Base-by-base conservation (phyloP, 2,888 invertebrate genomes). In the Spodoptera exigua region DNA sequence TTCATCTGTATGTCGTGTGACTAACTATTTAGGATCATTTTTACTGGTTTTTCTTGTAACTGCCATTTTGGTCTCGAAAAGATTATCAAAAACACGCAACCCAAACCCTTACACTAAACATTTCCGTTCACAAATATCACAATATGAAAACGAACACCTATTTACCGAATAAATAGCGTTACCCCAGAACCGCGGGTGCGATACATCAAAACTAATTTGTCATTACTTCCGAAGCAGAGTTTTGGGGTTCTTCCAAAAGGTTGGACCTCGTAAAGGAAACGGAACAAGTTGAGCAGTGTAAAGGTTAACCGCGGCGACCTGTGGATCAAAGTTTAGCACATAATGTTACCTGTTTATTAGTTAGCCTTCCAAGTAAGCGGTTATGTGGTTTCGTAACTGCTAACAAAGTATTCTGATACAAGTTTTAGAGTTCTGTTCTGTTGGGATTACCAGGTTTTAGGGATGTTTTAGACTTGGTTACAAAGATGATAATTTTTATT, bases 121-220 rank as follows among this genome's bases (percentile, higher is more conserved):
- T 34, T 57, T 21, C 9, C 27, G 27, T 27, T 27, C 16, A 16
- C 18, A 3, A 36, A 34, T 11, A n/a, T 12, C 34, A 34, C 27
- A 11, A 40, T 32, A 27, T 48, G n/a, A 36, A 16, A n/a, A 32
- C 9, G 14, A 41, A 14, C 12, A 27, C 36, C 37, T 66, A 66
- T 58, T 49, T 46, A 47, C 9, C n/a, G 14, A 32, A 13, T 47
- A 53, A 53, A 55, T 37, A 21, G 14, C 32, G 37, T 36, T 56
- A 56, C 37, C 66, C 11, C 11, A 3, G 9, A n/a, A 12, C 47
- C 51, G 36, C 51, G 17, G 34, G 44, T 27, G 27, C 27, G 17
- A 64, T 54, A 59, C 47, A 60, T 66, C 67, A 72, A 53, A 66
- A 45, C 55, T 61, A 69, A 66, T 69, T 66, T 55, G 52, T 52